Conservation (phyloP, 2,797 vertebrate species). For the Acanthiza pusilla region DNA sequence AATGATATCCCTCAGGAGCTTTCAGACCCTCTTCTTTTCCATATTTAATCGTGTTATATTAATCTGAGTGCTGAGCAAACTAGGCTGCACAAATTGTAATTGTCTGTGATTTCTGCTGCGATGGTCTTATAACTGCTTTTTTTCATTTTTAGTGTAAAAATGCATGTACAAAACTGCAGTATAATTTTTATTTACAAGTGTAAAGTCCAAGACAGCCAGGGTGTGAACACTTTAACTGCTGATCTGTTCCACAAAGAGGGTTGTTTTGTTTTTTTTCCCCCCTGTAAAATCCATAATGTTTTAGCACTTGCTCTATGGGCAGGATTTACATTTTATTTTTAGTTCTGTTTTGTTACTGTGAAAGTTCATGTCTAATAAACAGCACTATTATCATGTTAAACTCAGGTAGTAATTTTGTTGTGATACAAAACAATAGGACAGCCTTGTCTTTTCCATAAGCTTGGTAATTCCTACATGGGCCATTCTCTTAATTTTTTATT, state of each 20-base stretch:
- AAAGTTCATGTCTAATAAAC: neutral
- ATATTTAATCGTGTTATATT: constrained; percentile 95
- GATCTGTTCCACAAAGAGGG: neutral
- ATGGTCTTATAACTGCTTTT: neutral
- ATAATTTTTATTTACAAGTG: constrained; percentile 36
- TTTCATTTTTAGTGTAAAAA: neutral
- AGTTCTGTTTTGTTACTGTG: neutral
- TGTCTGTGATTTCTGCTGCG: constrained; percentile 2
- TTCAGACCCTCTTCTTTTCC: constrained; percentile 89
- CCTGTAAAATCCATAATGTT: neutral
- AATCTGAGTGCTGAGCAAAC: constrained; percentile 87
- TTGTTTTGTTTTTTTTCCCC: neutral
- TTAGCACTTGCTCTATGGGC: neutral
- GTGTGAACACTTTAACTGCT: neutral
- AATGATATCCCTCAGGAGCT: constrained; percentile 97
- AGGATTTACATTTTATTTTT: constrained; percentile 19
- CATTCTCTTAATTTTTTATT: neutral
- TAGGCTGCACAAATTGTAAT: constrained; percentile 38
- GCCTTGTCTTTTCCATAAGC: neutral
- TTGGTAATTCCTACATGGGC: rapidly evolving
- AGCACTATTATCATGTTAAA: neutral
- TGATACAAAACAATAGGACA: neutral
- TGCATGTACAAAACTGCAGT: neutral
- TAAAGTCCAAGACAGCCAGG: neutral
- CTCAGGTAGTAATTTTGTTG: neutral